Evolutionary conservation across 92 coral and sea anemone species (phyloP), one percentile per base, ranked within the genome.

Genomic region (Pocillopora grandis): DNA sequence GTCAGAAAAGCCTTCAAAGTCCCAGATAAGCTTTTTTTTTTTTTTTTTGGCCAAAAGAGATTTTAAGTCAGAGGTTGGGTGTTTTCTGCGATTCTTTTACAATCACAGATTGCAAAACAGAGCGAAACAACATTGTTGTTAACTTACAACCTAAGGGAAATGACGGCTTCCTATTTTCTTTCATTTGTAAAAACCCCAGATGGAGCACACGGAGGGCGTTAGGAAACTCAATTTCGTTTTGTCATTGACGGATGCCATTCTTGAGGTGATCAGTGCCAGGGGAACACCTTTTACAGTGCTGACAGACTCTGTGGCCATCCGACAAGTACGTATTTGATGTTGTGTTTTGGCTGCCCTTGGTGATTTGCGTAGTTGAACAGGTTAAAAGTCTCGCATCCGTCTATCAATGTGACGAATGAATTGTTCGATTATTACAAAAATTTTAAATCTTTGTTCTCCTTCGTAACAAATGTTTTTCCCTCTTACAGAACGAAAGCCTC

Each of bases 161-260:
- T 65, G 35, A 20, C 2, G 9, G 27, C 0, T 35, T 35, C 31
- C 31, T 1, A 27, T 12, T 19, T 31, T 23, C 52, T 35, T 62
- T 62, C 2, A 36, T 74, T 20, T 77, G 13, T 62, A 52, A 18
- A 36, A 27, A 27, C 31, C 69, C n/a, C 71, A 95, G 98, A 88
- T 89, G 13, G 98, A 96, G 48, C 98, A 96, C 62, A 92, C 98
- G 1, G 98, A 96, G 68, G 98, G 96, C 3, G 94, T 96, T 62
- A 88, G 90, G 76, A 96, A 96, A 66, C 83, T 96, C 23, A 89
- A 90, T 20, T 77, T 92, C 37, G 95, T 95, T 13, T 80, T 92
- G 62, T 90, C 92, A 1, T 77, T 90, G 80, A 93, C 92, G 35
- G 98, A 96, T 78, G 98, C 98, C 87, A 96, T 96, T 76, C 84